Evolutionary conservation across 2,888 invertebrate species (phyloP), one percentile per base, ranked within the genome.

Genomic region (Melanophora roralis): DNA sequence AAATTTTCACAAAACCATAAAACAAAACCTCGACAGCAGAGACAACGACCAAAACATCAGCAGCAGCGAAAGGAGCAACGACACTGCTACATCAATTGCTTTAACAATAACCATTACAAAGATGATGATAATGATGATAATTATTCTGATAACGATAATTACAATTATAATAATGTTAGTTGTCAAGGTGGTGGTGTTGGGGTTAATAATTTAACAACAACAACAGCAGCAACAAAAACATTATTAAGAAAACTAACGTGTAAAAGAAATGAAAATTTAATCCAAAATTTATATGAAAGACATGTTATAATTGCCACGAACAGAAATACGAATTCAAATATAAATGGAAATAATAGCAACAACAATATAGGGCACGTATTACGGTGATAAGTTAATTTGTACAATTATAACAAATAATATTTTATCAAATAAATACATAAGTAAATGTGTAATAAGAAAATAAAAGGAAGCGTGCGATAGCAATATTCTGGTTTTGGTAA

Each of bases 311-410:
- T 64, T 76, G 64, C 76, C 36, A 23, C 57, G 12, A 59, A 49
- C 32, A 59, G 34, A 65, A 51, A 36, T 40, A 40, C 19, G 32
- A 12, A 53, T 75, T 34, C 21, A 36, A n/a, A 36, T 43, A 62
- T 23, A 68, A 57, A 45, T 40, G 62, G 3, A 49, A 57, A 59
- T 49, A 62, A 59, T 57, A 62, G 53, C 40, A 65, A 19, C 45
- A 38, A 38, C 36, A 55, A 71, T 69, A 65, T 59, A 34, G 49
- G 59, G 27, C 79, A 71, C 71, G 79, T 64, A 49, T 32, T 60
- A 60, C 74, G 79, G 79, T 79, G 79, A 79, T 79, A 79, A 79
- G 68, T 79, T 79, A 75, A 75, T 79, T 79, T 79, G 47, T 65
- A 75, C 71, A 79, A 71, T 79, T 60, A 71, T 75, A 67, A 60